phyloP scores from a whole-genome alignment of 2,888 invertebrate genomes.

The Argyra leucocephala region DNA sequence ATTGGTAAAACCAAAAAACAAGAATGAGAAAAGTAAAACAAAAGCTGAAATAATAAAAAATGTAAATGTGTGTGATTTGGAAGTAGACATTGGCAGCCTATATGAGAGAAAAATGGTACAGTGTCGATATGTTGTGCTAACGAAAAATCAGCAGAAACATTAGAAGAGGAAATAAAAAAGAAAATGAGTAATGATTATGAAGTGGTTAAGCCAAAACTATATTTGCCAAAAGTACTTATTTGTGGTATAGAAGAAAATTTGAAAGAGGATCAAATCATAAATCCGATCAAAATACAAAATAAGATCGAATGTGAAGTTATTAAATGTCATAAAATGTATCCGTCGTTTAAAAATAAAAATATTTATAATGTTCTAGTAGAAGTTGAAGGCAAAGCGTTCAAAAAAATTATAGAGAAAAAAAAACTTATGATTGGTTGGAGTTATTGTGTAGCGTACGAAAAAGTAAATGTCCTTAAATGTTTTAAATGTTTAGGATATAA shows the following conservation, averaged over 20 bases:
- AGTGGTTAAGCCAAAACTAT: not conserved
- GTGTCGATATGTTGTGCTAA: conserved; percentile 12
- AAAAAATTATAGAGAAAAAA: conserved; percentile 13
- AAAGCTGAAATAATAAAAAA: not conserved
- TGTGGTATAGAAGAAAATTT: not conserved
- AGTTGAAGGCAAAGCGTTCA: conserved; percentile 12
- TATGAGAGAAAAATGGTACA: conserved; percentile 11
- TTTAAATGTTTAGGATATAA: conserved; percentile 14
- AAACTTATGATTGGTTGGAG: conserved; percentile 7
- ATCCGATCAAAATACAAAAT: conserved; percentile 12
- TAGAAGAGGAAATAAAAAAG: conserved; percentile 15
- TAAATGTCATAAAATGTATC: not conserved
- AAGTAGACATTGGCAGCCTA: conserved; percentile 7
- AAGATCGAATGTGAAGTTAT: not conserved
- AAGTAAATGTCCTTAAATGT: conserved; percentile 9
- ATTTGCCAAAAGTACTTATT: not conserved
- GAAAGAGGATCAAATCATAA: conserved; percentile 9
- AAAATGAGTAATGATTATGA: conserved; percentile 14
- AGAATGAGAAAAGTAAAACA: not conserved
- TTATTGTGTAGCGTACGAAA: not conserved
- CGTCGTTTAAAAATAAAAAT: conserved; percentile 13
- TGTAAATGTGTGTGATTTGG: no score
- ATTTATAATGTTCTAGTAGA: conserved; percentile 15
- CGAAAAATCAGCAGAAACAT: conserved; percentile 13
- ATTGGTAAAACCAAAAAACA: not conserved